phyloP scores from a whole-genome alignment of 2,113 vertebrate genomes.

The Collichthys lucidus region DNA sequence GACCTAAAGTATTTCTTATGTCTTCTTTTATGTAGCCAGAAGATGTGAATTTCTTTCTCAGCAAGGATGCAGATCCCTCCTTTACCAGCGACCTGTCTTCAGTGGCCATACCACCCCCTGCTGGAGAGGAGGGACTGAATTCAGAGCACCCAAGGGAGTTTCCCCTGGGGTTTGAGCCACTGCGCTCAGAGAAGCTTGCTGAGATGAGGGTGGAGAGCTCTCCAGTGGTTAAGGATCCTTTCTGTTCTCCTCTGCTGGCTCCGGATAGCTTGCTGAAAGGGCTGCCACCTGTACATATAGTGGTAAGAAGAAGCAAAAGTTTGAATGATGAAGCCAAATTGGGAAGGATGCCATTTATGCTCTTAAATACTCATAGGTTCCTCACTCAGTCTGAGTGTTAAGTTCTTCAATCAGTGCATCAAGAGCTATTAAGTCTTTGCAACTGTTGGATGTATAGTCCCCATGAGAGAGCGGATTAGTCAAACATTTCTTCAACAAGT shows the following conservation, averaged over 20 bases:
- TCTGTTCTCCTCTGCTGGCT: constrained; percentile 88
- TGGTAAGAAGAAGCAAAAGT: constrained; percentile 76
- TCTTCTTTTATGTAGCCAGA: constrained; percentile 67
- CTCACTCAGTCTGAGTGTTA: background rate
- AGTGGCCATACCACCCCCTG: constrained; percentile 64
- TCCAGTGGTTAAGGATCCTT: constrained; percentile 88
- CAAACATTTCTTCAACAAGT: background rate
- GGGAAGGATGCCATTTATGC: background rate
- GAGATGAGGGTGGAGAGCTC: constrained; percentile 83
- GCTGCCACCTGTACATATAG: constrained; percentile 83
- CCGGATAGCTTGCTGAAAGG: constrained; percentile 85
- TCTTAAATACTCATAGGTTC: background rate
- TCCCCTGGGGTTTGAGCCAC: constrained; percentile 87
- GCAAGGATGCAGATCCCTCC: constrained; percentile 70
- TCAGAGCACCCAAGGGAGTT: constrained; percentile 75
- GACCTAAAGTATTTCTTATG: constrained; percentile 15
- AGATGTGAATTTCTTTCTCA: constrained; percentile 81
- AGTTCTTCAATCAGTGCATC: background rate
- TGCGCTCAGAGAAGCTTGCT: constrained; percentile 82
- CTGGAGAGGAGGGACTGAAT: constrained; percentile 45
- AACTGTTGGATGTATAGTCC: background rate
- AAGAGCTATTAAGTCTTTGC: background rate
- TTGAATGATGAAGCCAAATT: background rate
- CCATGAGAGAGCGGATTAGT: background rate
- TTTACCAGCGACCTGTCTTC: constrained; percentile 53